phyloP scores from a whole-genome alignment of 2,888 invertebrate genomes.

The Boloria selene region DNA sequence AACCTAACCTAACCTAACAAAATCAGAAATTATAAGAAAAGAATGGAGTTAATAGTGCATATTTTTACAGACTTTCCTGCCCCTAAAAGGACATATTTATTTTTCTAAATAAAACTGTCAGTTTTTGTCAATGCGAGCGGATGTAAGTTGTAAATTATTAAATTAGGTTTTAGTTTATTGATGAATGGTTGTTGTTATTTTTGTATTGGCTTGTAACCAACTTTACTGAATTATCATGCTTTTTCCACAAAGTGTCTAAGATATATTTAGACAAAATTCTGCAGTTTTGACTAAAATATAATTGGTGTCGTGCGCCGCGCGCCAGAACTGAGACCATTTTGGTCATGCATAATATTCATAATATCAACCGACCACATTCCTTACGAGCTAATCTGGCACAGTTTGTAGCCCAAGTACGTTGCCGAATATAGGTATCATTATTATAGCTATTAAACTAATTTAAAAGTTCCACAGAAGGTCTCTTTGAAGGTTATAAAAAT shows the following conservation, averaged over 20 bases:
- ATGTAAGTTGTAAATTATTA: no score
- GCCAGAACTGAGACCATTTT: constrained; percentile 18
- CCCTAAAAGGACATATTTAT: no score
- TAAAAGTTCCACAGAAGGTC: no score
- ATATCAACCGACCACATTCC: background rate
- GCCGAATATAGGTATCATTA: background rate
- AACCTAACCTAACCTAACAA: no score
- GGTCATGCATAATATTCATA: background rate
- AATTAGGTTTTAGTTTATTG: no score
- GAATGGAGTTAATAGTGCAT: no score
- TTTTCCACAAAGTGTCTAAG: background rate
- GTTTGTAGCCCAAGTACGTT: constrained; percentile 11
- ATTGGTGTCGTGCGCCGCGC: constrained; percentile 14
- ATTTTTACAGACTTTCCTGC: no score
- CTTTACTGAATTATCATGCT: background rate
- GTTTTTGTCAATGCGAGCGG: no score
- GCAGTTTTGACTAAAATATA: constrained; percentile 12
- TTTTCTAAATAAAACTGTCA: no score
- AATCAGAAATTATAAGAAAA: no score
- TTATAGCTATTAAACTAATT: background rate
- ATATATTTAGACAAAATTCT: constrained; percentile 9
- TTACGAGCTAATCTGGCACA: constrained; percentile 4
- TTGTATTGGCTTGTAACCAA: background rate
- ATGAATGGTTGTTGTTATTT: no score
- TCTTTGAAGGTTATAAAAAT: no score